Evolutionary conservation across 2,888 invertebrate species (phyloP), one percentile per base, ranked within the genome.

Genomic region (Catocala fraxini): DNA sequence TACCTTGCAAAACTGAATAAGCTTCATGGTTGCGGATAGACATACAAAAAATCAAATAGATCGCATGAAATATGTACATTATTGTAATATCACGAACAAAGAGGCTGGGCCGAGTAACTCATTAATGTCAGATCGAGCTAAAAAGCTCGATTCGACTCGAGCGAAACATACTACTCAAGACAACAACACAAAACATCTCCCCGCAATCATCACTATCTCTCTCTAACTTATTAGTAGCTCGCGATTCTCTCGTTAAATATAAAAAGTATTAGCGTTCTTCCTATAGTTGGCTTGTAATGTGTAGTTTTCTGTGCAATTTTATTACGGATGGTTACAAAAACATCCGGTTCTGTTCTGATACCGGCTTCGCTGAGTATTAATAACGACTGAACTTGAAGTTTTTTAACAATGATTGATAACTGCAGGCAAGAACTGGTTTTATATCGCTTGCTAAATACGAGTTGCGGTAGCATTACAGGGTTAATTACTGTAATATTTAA

Each of bases 31-130:
- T 73, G 63, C 56, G 56, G 56, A 64, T 75, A 76, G 69, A 63
- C 65, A 59, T 70, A 77, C 58, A 78, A 85, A 86, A 83, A 86
- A 83, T 69, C 79, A 80, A 83, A 82, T 83, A 83, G 82, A 82
- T 82, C 64, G 70, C 68, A 80, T 79, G 76, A 75, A 82, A 79
- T 73, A 73, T 73, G 60, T 72, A 73, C 75, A 77, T 84, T 79
- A 81, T 81, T 73, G 75, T 82, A 84, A 80, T 81, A 80, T 70
- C 70, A 75, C 49, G 70, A 82, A 85, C 80, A 81, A 80, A 83
- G 80, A 71, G 70, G 60, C 54, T 65, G 60, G 41, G 61, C 70
- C 70, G 75, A 71, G 61, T 65, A 68, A 68, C 69, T 78, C 79
- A 79, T 81, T 82, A 83, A 65, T 66, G 69, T 63, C 73, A 64